These are phyloP conservation scores for Pangasius sanitwongsei DNA, from an alignment of 2,797 vertebrate species.

Conservation along the genomic window DNA sequence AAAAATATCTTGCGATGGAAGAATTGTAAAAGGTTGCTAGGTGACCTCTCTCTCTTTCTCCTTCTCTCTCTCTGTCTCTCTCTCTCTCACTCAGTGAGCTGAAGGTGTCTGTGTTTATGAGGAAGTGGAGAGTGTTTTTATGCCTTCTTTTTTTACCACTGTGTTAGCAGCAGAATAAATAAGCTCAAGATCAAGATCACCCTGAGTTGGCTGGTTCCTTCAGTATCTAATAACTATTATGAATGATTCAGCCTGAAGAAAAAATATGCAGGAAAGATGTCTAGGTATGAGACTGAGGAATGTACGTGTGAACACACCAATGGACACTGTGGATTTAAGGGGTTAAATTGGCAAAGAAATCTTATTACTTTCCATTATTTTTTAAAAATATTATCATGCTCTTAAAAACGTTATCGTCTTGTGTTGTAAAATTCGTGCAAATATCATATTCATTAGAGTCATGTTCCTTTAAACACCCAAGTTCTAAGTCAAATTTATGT, in stretches of 20 bases:
- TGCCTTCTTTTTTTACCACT: too few species aligned
- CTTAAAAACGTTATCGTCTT: background rate
- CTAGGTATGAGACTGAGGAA: background rate
- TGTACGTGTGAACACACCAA: background rate
- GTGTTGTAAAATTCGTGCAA: background rate
- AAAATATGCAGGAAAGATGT: background rate
- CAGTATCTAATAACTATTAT: background rate
- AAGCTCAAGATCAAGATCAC: background rate
- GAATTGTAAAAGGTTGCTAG: too few species aligned
- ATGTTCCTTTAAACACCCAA: background rate
- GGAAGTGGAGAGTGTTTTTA: too few species aligned
- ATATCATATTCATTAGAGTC: background rate
- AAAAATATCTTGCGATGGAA: too few species aligned
- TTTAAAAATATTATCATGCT: background rate
- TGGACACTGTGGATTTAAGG: background rate
- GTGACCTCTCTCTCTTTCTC: too few species aligned
- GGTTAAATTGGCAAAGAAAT: background rate
- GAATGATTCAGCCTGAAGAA: background rate
- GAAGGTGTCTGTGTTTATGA: too few species aligned
- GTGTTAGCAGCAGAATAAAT: too few species aligned
- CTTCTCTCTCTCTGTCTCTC: too few species aligned
- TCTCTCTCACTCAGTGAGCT: too few species aligned
- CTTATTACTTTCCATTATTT: background rate
- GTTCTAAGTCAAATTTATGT: background rate
- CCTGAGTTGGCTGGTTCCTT: background rate